These are phyloP conservation scores for Cheirogaleus major DNA, from an alignment of 2,797 vertebrate genomes.

Conservation along the genomic window DNA sequence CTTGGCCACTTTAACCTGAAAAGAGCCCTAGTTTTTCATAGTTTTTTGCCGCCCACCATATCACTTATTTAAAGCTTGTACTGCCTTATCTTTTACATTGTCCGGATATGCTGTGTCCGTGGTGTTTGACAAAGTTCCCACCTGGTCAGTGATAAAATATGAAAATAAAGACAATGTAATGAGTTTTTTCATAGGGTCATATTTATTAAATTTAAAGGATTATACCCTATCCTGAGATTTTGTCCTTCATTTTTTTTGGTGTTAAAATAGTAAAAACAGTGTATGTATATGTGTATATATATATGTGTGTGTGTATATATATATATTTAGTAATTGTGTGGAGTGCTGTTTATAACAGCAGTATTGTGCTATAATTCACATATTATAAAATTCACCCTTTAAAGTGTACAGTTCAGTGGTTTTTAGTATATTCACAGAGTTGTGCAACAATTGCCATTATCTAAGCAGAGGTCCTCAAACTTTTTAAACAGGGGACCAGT, in stretches of 20 bases:
- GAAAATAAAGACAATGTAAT: background rate
- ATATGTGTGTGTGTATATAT: background rate
- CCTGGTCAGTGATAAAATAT: background rate
- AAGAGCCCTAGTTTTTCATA: background rate
- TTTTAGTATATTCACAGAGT: background rate
- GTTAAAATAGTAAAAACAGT: slow-evolving; percentile 46
- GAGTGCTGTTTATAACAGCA: background rate
- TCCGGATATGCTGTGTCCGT: background rate
- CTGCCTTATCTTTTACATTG: background rate
- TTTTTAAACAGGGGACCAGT: no score
- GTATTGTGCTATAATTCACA: background rate
- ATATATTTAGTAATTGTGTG: background rate
- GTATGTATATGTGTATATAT: background rate
- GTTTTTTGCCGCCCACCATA: background rate
- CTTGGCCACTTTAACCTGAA: background rate
- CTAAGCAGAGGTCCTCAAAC: background rate
- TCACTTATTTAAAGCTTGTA: background rate
- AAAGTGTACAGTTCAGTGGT: background rate
- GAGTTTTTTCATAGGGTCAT: slow-evolving; percentile 39
- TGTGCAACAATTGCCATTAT: background rate
- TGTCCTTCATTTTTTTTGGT: background rate
- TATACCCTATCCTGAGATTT: slow-evolving; percentile 14
- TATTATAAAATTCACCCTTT: background rate
- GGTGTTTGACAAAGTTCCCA: background rate
- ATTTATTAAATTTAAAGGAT: slow-evolving; percentile 22